Base-by-base conservation (phyloP, 2,113 vertebrate genomes). In the Oostethus manadensis region DNA sequence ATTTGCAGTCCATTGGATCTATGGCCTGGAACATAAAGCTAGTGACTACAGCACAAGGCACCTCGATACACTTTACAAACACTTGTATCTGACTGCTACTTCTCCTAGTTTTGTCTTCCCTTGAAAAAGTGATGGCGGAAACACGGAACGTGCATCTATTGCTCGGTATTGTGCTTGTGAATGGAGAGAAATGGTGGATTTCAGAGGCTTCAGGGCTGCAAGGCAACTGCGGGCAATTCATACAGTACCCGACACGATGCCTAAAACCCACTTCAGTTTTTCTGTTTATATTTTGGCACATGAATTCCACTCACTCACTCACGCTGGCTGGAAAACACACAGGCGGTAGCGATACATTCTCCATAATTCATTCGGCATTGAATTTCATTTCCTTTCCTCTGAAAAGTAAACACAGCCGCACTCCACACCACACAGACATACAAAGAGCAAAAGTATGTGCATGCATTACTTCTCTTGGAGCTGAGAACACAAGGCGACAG, bases 191-290 rank as follows among this genome's bases (percentile, higher is more conserved):
- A 87, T 77, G 64, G 79, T 83, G 81, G 82, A 84, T 88, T 89
- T 86, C 82, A 86, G 76, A 88, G 73, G 83, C 68, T 87, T 86
- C 82, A 86, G 83, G 87, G 88, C 89, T 90, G 87, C 79, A 89
- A 89, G 84, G 86, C 80, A 90, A 91, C 87, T 83, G 79, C 84
- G 83, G 82, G 85, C 88, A 77, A 82, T 89, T 87, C 84, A 84
- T 79, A 82, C 81, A 80, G 60, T 71, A 81, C 66, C 78, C 70
- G 72, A 79, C 78, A 82, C 84, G 68, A 66, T 64, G 76, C 72
- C 71, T 72, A 67, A 83, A 86, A 87, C 80, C 83, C 77, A 73
- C 72, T 62, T 68, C 80, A 85, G 71, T 50, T 70, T 76, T 74
- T 75, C 72, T 62, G 69, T 71, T 83, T 80, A 83, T 79, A 84